Evolutionary conservation across 2,797 vertebrate species (phyloP), one percentile per base, ranked within the genome.

Genomic region (Pangasius mekongensis): DNA sequence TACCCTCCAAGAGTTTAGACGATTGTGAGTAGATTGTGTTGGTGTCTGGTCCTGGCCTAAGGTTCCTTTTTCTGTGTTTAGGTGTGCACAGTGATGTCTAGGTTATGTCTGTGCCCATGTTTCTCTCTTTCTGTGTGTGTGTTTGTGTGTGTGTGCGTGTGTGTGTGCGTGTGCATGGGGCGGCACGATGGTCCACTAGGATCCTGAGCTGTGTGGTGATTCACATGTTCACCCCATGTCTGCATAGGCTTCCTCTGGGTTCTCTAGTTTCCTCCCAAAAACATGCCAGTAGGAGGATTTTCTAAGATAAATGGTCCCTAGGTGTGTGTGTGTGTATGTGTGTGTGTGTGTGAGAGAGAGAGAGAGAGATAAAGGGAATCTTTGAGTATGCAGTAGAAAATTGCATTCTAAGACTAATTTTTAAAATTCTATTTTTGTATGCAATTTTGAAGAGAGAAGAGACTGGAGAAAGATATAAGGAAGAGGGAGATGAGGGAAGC

Each of bases 401-500:
- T 52, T 30, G 27, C 14, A 18, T 77, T 56, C 8, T 56, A 58
- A 49, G 11, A n/a, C 2, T 14, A n/a, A 14, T 49, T 27, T 13
- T n/a, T n/a, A 33, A 54, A 56, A 56, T 78, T 80, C 14, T 20
- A 52, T 77, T 76, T 9, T 81, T 33, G 62, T 11, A 33, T 66
- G 24, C 22, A 9, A 67, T 76, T 77, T 47, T 54, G 1, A 77
- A 54, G 83, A 87, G 8, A 13, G 81, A 89, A 52, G 64, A 89
- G n/a, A n/a, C 62, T 11, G 20, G 5, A 47, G 81, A 87, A 84
- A 89, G 9, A 54, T n/a, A 30, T n/a, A 89, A 89, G 1, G 89
- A 92, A 30, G 33, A 66, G 16, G 33, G n/a, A 74, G 56, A 85
- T 14, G 67, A 85, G 27, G 87, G 69, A 54, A 56, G 86, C 3